Conservation (phyloP, 1,140 invertebrate species). For the Oreohelix idahoensis region DNA sequence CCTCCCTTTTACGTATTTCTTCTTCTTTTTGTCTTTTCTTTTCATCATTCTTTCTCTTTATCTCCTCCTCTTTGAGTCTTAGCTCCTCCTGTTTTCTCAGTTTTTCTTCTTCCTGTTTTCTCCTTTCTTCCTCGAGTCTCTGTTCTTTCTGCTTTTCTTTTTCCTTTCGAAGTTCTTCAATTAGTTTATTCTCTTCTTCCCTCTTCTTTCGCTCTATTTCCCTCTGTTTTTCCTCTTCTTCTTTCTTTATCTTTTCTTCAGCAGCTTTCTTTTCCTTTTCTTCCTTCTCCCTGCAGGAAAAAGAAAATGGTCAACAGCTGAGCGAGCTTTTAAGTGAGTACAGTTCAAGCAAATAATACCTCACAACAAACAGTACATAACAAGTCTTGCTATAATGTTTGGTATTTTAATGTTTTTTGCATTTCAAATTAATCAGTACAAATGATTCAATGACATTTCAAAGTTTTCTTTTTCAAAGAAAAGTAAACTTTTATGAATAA, state of each 20-base stretch:
- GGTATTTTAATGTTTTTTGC: too few relatives aligned
- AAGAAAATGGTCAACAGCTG: too few relatives aligned
- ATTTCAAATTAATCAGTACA: too few relatives aligned
- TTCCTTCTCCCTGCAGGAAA: background rate
- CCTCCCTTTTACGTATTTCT: background rate
- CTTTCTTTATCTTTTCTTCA: slow-evolving; percentile 8
- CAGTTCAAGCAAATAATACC: too few relatives aligned
- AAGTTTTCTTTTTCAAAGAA: too few relatives aligned
- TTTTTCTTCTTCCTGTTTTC: background rate
- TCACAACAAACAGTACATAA: too few relatives aligned
- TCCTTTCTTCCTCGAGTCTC: background rate
- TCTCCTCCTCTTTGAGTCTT: slow-evolving; percentile 2
- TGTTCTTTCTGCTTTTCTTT: background rate
- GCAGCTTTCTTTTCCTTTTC: background rate
- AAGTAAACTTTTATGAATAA: too few relatives aligned
- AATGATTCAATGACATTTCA: too few relatives aligned
- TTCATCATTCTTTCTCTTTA: background rate
- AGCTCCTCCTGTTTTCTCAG: background rate
- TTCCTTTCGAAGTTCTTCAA: slow-evolving; percentile 3
- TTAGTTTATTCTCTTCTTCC: slow-evolving; percentile 4
- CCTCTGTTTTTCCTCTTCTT: slow-evolving; percentile 10
- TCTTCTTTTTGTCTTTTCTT: background rate
- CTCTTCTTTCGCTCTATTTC: background rate
- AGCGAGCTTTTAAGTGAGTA: too few relatives aligned
- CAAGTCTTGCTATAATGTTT: too few relatives aligned